Percentiles rank a stretch among this genome's conserved stretches.
phyloP scores from a whole-genome alignment of 2,888 invertebrate species.

The Papilio protenor region DNA sequence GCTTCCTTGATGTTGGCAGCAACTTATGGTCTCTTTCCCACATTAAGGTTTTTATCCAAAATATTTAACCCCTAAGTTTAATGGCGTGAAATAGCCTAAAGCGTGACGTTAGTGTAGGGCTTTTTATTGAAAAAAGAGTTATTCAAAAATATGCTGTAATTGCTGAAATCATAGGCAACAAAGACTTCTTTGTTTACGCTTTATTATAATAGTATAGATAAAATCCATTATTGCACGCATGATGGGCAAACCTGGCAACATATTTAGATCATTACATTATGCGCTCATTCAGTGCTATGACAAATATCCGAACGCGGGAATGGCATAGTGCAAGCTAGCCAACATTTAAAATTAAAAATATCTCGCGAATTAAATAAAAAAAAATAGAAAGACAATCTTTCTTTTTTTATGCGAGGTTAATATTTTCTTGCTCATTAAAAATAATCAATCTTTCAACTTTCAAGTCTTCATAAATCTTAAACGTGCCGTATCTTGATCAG shows the following conservation, averaged over 20 bases:
- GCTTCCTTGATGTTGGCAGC: too few species aligned
- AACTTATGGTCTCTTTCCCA: too few species aligned
- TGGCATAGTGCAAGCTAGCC: not conserved
- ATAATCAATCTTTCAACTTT: not conserved
- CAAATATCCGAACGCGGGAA: conserved; percentile 21
- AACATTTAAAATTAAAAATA: conserved; percentile 6
- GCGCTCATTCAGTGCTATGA: conserved; percentile 27
- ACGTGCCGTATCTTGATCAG: conserved; percentile 25
- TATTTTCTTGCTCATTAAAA: not conserved
- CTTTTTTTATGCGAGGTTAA: not conserved
- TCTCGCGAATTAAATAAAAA: not conserved
- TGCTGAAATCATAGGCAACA: too few species aligned
- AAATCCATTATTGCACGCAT: not conserved
- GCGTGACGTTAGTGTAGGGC: too few species aligned
- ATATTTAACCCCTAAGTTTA: too few species aligned
- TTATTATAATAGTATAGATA: too few species aligned
- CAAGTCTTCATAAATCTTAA: not conserved
- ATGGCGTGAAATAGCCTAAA: too few species aligned
- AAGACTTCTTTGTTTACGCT: too few species aligned
- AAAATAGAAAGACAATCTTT: not conserved
- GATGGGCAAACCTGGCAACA: not conserved
- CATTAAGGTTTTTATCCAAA: too few species aligned
- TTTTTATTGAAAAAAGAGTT: too few species aligned
- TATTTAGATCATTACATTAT: not conserved
- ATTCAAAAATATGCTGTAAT: too few species aligned